Conservation (phyloP, 2,888 invertebrate genomes). For the Xanthia icteritia region DNA sequence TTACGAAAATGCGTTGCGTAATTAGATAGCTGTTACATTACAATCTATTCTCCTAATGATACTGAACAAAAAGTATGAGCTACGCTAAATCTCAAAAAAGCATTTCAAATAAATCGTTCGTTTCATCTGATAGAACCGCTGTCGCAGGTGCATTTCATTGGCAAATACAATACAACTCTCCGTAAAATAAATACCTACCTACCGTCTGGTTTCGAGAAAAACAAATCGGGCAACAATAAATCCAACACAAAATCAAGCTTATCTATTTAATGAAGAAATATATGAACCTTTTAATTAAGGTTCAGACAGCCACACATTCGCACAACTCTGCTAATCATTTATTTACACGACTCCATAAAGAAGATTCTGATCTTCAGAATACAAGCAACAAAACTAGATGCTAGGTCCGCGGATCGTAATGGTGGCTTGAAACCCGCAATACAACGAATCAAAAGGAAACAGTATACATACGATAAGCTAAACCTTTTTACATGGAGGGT, state of each 20-base stretch:
- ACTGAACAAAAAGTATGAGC: background rate
- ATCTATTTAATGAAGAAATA: background rate
- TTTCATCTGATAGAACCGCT: conserved; percentile 14
- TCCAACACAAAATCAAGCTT: background rate
- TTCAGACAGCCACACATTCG: background rate
- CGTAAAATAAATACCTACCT: background rate
- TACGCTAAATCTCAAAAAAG: no score
- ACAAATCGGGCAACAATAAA: background rate
- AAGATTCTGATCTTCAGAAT: conserved; percentile 22
- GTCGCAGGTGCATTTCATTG: conserved; percentile 47
- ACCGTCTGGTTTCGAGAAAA: conserved; percentile 1
- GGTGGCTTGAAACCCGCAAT: background rate
- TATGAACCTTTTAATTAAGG: conserved; percentile 16
- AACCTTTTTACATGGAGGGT: background rate
- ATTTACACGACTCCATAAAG: conserved; percentile 2
- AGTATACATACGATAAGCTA: background rate
- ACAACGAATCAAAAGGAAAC: conserved; percentile 1
- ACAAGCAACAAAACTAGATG: conserved; percentile 8
- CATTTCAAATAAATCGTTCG: conserved; percentile 38
- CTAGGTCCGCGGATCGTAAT: no score
- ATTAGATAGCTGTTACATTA: no score
- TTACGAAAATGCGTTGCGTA: no score
- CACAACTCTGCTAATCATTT: conserved; percentile 10
- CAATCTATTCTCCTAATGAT: background rate
- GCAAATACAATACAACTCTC: conserved; percentile 24